Percentiles rank a stretch among this genome's conserved stretches.
phyloP scores from a whole-genome alignment of 2,113 vertebrate genomes.

The Colistium nudipinnis region DNA sequence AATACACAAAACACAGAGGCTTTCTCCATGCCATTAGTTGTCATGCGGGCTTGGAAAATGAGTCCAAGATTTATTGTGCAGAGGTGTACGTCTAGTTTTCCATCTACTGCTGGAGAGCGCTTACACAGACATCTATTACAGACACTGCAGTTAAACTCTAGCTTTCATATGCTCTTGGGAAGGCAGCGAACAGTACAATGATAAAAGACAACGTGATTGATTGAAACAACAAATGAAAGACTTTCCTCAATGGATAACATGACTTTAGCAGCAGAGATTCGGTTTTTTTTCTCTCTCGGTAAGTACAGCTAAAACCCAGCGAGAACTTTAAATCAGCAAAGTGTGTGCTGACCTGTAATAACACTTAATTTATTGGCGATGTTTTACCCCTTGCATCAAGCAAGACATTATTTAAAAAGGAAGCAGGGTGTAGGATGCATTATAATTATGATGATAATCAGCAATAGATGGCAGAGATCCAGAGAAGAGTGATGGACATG shows the following conservation, averaged over 20 bases:
- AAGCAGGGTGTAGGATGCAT: constrained; percentile 43
- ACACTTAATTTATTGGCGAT: constrained; percentile 41
- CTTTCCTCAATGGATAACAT: constrained; percentile 65
- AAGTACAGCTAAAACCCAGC: constrained; percentile 14
- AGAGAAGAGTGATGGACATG: constrained; percentile 68
- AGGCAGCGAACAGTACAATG: constrained; percentile 73
- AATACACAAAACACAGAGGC: constrained; percentile 71
- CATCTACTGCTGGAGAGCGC: constrained; percentile 77
- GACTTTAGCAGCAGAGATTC: constrained; percentile 38
- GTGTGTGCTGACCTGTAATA: constrained; percentile 18
- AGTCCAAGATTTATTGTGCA: constrained; percentile 85
- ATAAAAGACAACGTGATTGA: constrained; percentile 72
- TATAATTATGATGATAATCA: constrained; percentile 69
- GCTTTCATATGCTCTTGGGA: constrained; percentile 72
- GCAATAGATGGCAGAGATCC: constrained; percentile 63
- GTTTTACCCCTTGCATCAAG: constrained; percentile 34
- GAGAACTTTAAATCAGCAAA: constrained; percentile 31
- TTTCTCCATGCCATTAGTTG: constrained; percentile 74
- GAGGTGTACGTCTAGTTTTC: constrained; percentile 85
- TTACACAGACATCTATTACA: constrained; percentile 82
- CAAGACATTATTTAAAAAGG: constrained; percentile 43
- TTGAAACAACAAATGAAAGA: constrained; percentile 73
- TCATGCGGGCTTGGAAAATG: constrained; percentile 82
- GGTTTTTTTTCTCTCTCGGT: constrained; percentile 31
- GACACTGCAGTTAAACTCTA: constrained; percentile 76